These are phyloP conservation scores for Anagyrus pseudococci DNA, from an alignment of 2,888 invertebrate genomes.

Conservation along the genomic window DNA sequence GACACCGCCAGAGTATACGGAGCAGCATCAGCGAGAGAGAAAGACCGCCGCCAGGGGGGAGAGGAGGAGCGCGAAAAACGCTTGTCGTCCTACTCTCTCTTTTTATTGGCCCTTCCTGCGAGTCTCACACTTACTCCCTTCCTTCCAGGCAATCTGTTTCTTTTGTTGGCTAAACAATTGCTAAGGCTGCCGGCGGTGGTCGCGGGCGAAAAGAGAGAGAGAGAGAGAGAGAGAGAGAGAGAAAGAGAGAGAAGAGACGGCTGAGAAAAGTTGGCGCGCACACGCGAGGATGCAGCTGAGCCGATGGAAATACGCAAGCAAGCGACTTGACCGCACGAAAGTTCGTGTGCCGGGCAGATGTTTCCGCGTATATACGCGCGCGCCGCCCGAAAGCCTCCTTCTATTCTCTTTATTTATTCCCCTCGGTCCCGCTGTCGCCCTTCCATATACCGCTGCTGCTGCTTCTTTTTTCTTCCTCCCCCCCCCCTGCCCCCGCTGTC, in stretches of 20 bases:
- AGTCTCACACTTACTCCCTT: background rate
- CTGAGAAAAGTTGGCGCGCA: background rate
- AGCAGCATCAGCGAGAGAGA: background rate
- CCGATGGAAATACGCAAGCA: background rate
- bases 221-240: background rate
- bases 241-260: background rate
- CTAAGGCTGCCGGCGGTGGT: background rate
- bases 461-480: background rate
- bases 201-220: background rate
- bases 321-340: constrained; percentile 21
- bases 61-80: constrained; percentile 16
- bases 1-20: background rate
- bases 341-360: background rate
- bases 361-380: background rate
- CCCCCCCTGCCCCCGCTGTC: background rate
- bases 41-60: too few relatives aligned
- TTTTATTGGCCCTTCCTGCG: background rate
- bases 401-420: background rate
- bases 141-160: constrained; percentile 18
- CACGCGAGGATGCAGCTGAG: background rate
- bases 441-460: background rate
- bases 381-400: too few relatives aligned
- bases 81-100: constrained; percentile 14
- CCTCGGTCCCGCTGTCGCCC: background rate
- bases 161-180: constrained; percentile 31